These are phyloP conservation scores for Knipowitschia caucasica DNA, from an alignment of 2,797 vertebrate genomes.

Conservation along the genomic window DNA sequence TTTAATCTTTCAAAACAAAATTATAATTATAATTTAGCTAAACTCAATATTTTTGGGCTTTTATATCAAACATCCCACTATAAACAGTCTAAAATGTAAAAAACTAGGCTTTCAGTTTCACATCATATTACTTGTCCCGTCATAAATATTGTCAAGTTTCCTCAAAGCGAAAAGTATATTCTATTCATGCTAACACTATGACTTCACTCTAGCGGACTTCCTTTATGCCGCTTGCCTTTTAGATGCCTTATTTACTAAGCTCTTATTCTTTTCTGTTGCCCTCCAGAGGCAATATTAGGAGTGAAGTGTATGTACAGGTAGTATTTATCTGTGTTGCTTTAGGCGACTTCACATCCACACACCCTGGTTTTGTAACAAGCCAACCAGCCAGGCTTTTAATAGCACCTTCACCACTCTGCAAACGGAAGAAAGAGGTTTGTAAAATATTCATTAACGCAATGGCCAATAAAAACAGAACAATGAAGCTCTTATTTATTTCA, in stretches of 20 bases:
- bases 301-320: constrained; percentile 71
- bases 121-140: neutral
- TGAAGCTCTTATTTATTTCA: constrained; percentile 43
- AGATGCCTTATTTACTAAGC: constrained; percentile 82
- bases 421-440: constrained; percentile 17
- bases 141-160: neutral
- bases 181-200: constrained; percentile 67
- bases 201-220: constrained; percentile 63
- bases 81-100: neutral
- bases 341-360: constrained; percentile 62
- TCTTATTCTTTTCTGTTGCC: constrained; percentile 64
- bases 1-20: neutral
- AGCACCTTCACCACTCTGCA: constrained; percentile 32
- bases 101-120: neutral
- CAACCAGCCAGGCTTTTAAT: constrained; percentile 15
- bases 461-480: constrained; percentile 20
- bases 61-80: neutral
- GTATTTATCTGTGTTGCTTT: constrained; percentile 71
- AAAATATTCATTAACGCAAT: constrained; percentile 10
- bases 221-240: constrained; percentile 72
- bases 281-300: constrained; percentile 65
- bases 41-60: no score
- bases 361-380: constrained; percentile 51
- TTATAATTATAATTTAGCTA: no score
- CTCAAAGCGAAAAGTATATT: constrained; percentile 35